A percentile compares a stretch with the other conserved stretches of the same genome.
These are phyloP conservation scores for Aphelocoma californica DNA, from an alignment of 2,797 vertebrate genomes.

Conservation along the genomic window DNA sequence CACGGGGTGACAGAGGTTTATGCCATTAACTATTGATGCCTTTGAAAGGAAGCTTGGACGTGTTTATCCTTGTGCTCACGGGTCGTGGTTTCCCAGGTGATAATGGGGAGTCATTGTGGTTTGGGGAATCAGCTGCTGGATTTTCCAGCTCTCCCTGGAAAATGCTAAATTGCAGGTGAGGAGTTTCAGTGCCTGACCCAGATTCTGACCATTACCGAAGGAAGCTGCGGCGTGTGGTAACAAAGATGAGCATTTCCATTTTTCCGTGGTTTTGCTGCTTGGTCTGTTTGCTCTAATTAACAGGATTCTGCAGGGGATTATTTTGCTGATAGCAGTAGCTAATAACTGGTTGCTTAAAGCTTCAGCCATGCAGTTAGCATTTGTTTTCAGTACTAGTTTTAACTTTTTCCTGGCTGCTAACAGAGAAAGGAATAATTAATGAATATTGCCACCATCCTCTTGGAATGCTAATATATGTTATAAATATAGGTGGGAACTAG, in stretches of 20 bases:
- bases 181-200: not conserved
- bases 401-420: not conserved
- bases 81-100: not conserved
- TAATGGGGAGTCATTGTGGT: fast-evolving
- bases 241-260: not conserved
- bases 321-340: not conserved
- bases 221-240: not conserved
- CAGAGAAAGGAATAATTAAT: not conserved
- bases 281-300: not conserved
- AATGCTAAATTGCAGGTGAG: not conserved
- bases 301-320: not conserved
- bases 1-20: fast-evolving
- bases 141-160: not conserved
- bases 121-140: not conserved
- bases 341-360: not conserved
- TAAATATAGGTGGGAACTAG: not conserved
- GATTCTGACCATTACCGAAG: not conserved
- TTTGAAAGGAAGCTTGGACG: not conserved
- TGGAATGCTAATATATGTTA: not conserved
- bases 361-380: not conserved
- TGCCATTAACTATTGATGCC: fast-evolving
- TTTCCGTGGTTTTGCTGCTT: not conserved
- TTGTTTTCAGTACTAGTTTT: not conserved
- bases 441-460: not conserved
- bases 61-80: not conserved